Conservation (phyloP, 2,113 vertebrate genomes). For the Ascaphus truei region DNA sequence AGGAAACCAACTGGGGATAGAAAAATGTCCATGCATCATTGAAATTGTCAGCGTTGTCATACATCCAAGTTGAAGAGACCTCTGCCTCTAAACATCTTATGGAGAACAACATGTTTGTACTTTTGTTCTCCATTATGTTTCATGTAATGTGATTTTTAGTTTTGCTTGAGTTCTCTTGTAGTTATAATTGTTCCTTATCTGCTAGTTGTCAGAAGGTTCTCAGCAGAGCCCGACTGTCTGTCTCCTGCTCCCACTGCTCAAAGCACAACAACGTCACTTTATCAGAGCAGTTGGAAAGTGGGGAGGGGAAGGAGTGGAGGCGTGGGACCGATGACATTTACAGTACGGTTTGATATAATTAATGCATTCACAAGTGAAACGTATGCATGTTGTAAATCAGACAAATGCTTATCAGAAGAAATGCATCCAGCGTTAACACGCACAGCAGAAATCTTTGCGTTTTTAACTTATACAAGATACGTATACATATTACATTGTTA, state of each 20-base stretch:
- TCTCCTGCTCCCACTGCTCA: slow-evolving; percentile 20
- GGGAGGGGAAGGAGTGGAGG: slow-evolving; percentile 9
- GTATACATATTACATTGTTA: too few relatives aligned
- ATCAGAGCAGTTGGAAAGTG: neutral
- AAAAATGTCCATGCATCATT: too few relatives aligned
- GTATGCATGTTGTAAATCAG: slow-evolving; percentile 13
- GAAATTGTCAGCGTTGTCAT: neutral
- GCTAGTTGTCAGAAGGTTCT: neutral
- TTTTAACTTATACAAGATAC: too few relatives aligned
- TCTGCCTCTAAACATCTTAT: too few relatives aligned
- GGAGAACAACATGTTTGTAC: too few relatives aligned
- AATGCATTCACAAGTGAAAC: slow-evolving; percentile 5
- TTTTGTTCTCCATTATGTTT: neutral
- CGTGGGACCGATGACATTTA: neutral
- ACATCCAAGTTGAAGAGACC: too few relatives aligned
- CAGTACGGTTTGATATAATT: neutral
- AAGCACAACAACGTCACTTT: neutral
- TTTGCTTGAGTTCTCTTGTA: neutral
- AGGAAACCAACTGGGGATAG: too few relatives aligned
- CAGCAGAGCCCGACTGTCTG: slow-evolving; percentile 32
- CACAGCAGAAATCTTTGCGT: too few relatives aligned
- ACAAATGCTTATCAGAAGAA: neutral
- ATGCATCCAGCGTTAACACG: too few relatives aligned
- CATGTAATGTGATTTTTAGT: neutral
- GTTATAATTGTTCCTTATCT: slow-evolving; percentile 12